Evolutionary conservation across 2,113 vertebrate species (phyloP), one percentile per base, ranked within the genome.

Genomic region (Opisthocomus hoazin): DNA sequence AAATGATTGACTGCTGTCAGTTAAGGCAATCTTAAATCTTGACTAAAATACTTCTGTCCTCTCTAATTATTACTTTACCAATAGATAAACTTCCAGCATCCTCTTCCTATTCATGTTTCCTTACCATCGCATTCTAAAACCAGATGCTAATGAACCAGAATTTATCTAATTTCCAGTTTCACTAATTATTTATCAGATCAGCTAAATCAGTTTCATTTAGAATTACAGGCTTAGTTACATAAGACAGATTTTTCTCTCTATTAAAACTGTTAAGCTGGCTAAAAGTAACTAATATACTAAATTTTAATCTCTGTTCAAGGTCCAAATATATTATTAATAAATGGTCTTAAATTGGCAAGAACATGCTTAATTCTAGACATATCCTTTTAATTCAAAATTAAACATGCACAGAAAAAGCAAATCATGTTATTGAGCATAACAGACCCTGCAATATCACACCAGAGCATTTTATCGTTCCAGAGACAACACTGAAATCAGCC

Each of bases 321-420:
- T 71, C 73, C 69, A 89, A 70, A 93, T 71, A 86, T 30, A 77
- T 79, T 93, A 92, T 89, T 91, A 95, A 75, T 63, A 57, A 90
- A n/a, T 58, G 10, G 87, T 82, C 57, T 89, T 65, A 64, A 89
- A 87, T 12, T 69, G 56, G 30, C 26, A 78, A 81, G 61, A 69
- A 87, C 26, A 27, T 76, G 37, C 53, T 92, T 85, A 61, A 85
- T 89, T 74, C 36, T 53, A 46, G 58, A 77, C 6, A 24, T 36
- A 74, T 45, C 12, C 7, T 79, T 93, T 93, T 43, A 87, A 92
- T 83, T 83, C 29, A 68, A 82, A 77, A 87, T 65, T 80, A 93
- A 94, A 66, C 5, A 63, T 74, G 37, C 73, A 70, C 9, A n/a
- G 30, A 86, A 93, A 91, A 73, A 81, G 7, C 15, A 84, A 93